phyloP scores from a whole-genome alignment of 2,797 vertebrate species.

The Forpus xanthops region DNA sequence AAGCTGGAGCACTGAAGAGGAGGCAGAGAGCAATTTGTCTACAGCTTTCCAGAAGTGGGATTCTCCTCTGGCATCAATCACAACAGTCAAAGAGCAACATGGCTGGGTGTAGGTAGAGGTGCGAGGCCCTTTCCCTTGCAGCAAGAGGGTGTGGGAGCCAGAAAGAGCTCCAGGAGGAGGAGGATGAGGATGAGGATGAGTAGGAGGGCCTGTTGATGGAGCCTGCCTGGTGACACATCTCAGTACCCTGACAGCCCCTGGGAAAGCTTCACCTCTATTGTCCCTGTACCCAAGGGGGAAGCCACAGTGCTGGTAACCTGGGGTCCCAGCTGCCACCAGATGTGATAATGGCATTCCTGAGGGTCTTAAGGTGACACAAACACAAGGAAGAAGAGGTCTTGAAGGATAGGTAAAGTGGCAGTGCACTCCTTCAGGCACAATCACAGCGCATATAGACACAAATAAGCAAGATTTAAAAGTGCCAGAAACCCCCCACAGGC shows the following conservation, averaged over 20 bases:
- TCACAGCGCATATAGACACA: neutral
- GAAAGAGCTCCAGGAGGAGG: neutral
- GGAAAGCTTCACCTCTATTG: fast-evolving
- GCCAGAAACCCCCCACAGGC: neutral
- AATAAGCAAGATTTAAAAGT: neutral
- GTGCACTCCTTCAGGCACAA: neutral
- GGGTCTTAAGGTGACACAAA: neutral
- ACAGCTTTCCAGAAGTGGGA: neutral
- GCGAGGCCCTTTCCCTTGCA: neutral
- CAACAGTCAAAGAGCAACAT: neutral
- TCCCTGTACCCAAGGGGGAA: neutral
- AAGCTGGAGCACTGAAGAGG: neutral
- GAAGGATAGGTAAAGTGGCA: neutral
- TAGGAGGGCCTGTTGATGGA: neutral
- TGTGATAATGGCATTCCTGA: neutral
- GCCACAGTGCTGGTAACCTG: neutral
- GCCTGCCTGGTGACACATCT: fast-evolving
- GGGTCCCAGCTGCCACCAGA: neutral
- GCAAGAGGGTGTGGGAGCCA: neutral
- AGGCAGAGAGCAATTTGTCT: neutral
- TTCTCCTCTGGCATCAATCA: neutral
- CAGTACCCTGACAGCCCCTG: fast-evolving
- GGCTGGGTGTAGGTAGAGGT: neutral
- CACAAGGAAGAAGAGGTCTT: neutral
- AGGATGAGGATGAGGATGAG: neutral